These are phyloP conservation scores for Oceanites oceanicus DNA, from an alignment of 2,113 vertebrate genomes.

Conservation along the genomic window DNA sequence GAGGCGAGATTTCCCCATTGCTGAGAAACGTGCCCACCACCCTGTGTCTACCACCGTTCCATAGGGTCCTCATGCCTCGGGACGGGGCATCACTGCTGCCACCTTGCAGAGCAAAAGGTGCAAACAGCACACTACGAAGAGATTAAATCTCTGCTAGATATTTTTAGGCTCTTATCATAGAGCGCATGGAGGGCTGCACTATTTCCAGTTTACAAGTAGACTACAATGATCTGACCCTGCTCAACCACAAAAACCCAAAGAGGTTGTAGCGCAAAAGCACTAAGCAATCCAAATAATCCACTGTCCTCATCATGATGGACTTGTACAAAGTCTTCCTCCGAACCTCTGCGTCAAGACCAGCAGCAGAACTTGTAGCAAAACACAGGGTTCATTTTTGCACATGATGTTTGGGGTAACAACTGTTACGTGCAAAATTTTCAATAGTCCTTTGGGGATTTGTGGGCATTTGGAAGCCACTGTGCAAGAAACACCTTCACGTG, in stretches of 20 bases:
- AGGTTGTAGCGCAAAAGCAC: background rate
- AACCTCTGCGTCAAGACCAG: background rate
- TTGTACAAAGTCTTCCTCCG: background rate
- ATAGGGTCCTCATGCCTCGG: background rate
- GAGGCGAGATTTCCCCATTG: background rate
- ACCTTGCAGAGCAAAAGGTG: background rate
- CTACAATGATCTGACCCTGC: background rate
- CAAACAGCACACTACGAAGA: background rate
- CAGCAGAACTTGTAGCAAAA: background rate
- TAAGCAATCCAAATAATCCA: background rate
- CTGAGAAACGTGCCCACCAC: accelerated
- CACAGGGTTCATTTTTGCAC: background rate
- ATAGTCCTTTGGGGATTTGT: background rate
- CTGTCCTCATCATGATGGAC: background rate
- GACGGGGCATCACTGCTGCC: background rate
- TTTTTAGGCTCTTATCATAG: background rate
- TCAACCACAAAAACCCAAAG: background rate
- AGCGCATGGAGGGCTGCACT: background rate
- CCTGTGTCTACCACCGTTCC: background rate
- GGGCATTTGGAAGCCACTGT: background rate
- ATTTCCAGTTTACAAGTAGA: background rate
- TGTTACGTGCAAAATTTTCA: background rate
- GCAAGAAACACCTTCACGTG: background rate
- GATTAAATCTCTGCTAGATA: background rate
- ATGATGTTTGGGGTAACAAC: background rate